Conservation (phyloP, 2,113 vertebrate species). For the Coturnix japonica region DNA sequence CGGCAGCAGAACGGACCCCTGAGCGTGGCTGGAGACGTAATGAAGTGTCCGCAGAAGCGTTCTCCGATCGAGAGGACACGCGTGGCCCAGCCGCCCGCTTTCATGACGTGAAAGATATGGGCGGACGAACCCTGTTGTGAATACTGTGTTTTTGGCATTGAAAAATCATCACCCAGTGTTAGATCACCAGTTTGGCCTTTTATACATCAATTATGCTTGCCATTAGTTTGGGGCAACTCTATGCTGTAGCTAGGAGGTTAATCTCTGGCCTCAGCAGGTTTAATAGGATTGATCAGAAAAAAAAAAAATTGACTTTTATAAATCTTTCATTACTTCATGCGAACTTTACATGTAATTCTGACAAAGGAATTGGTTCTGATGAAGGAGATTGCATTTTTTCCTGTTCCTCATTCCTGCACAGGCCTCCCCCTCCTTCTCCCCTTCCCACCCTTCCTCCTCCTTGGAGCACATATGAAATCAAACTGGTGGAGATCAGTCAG, state of each 20-base stretch:
- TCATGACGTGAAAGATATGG: not conserved
- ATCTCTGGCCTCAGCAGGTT: not conserved
- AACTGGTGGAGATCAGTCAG: not conserved
- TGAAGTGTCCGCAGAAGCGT: too few species aligned
- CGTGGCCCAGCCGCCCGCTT: not conserved
- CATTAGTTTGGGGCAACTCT: not conserved
- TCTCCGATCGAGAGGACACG: not conserved
- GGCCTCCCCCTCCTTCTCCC: constrained; percentile 13
- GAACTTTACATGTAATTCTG: not conserved
- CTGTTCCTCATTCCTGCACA: constrained; percentile 62
- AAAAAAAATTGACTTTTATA: not conserved
- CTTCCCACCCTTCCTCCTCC: not conserved
- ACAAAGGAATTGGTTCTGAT: constrained; percentile 9
- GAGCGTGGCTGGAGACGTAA: fast-evolving
- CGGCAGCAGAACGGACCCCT: not conserved
- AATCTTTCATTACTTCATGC: not conserved
- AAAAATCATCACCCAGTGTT: not conserved
- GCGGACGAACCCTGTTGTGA: fast-evolving
- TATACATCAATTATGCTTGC: not conserved
- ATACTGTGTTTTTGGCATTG: fast-evolving
- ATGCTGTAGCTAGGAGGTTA: not conserved
- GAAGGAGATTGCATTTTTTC: constrained; percentile 40
- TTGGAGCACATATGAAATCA: not conserved
- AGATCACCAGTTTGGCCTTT: not conserved
- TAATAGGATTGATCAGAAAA: not conserved